A percentile compares a stretch with the other conserved stretches of the same genome.
Conservation (phyloP, 1,140 invertebrate genomes). For the Heliconius himera region DNA sequence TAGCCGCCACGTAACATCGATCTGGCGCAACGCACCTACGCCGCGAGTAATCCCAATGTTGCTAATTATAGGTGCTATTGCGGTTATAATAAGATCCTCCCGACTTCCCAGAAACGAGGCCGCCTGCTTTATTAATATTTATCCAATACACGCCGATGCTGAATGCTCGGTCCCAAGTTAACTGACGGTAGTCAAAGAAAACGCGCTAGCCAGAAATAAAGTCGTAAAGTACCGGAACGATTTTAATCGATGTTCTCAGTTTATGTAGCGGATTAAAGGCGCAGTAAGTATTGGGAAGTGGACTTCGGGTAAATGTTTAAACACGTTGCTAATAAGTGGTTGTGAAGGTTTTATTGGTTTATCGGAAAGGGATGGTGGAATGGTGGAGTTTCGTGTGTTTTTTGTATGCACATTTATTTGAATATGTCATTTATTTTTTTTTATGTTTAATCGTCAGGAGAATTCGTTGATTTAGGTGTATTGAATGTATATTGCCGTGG, state of each 20-base stretch:
- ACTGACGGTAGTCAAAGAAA: conserved; percentile 80
- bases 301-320: conserved; percentile 3
- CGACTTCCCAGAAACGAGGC: conserved; percentile 80
- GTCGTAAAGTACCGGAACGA: conserved; percentile 78
- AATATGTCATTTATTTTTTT: too few relatives aligned
- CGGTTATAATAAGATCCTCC: conserved; percentile 81
- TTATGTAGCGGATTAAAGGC: conserved; percentile 70
- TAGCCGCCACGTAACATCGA: conserved; percentile 68
- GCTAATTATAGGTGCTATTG: conserved; percentile 81
- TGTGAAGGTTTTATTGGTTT: background rate
- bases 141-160: conserved; percentile 70
- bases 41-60: conserved; percentile 75
- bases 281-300: conserved; percentile 47
- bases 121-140: conserved; percentile 81
- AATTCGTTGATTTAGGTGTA: too few relatives aligned
- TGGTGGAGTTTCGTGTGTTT: background rate
- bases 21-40: conserved; percentile 68
- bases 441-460: too few relatives aligned
- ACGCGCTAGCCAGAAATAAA: conserved; percentile 78
- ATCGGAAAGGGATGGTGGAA: background rate
- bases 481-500: too few relatives aligned
- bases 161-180: conserved; percentile 72
- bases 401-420: too few relatives aligned
- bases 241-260: conserved; percentile 75
- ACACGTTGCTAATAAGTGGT: conserved; percentile 14